Evolutionary conservation across 2,888 invertebrate species (phyloP), one percentile per base, ranked within the genome.

Genomic region (Holacanthella duospinosa): DNA sequence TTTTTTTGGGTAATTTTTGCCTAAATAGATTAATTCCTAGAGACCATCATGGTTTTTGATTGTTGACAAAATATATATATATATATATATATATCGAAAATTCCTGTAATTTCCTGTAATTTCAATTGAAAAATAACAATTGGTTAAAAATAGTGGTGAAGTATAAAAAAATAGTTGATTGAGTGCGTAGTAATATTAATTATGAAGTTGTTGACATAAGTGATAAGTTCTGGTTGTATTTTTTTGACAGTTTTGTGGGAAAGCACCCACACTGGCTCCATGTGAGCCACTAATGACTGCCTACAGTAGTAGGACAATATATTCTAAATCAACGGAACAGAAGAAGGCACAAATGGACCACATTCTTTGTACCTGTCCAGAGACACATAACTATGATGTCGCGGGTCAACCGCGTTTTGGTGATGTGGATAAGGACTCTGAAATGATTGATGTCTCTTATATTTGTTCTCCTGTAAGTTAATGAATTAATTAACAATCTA

Each of bases 341-440:
- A 63, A 70, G 54, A 44, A 67, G 43, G 36, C 68, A 19, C 71
- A 71, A 64, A 60, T 66, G 28, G 73, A 74, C 44, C 64, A 63
- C 28, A 61, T 74, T 53, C 71, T 71, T 26, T 74, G 74, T 59
- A 62, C 69, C 57, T 74, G 74, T 58, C 73, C 74, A 3, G 72
- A 71, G 27, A 64, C 55, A 59, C 68, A 69, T 59, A 72, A 68
- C 60, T 72, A 73, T 44, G 68, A 69, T 19, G 28, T 71, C 26
- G 66, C 69, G 29, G 69, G 73, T 43, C 71, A 70, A 36, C 48
- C 48, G 21, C 59, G 68, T n/a, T 74, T 70, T 54, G 69, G 66
- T n/a, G 71, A 73, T 26, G 60, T 69, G 24, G 71, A 68, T 44
- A 62, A 62, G 9, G 70, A 72, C 4, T 62, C 64, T 2, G 72